Conservation (phyloP, 2,888 invertebrate species). For the Drosophila nr. perissopoda region DNA sequence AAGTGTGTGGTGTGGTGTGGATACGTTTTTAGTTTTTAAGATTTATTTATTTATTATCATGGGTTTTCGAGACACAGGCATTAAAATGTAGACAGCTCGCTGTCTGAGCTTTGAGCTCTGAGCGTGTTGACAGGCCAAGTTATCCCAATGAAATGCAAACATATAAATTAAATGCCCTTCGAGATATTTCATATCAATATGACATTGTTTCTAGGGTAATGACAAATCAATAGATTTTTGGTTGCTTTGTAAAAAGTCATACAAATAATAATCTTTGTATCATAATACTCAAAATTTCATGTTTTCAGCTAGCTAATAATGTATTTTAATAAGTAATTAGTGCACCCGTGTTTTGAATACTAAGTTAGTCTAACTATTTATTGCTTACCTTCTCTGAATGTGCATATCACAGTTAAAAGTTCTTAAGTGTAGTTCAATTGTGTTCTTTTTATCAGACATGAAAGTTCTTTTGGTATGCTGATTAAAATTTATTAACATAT, state of each 20-base stretch:
- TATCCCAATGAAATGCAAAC: constrained; percentile 27
- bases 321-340: not conserved
- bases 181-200: constrained; percentile 25
- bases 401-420: not conserved
- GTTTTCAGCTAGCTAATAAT: not conserved
- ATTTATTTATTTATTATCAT: constrained; percentile 39
- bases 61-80: constrained; percentile 2
- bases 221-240: constrained; percentile 15
- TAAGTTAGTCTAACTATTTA: not conserved
- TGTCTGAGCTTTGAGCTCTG: constrained; percentile 20
- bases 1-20: not conserved
- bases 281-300: not conserved
- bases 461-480: constrained; percentile 18
- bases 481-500: constrained; percentile 44
- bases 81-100: constrained; percentile 37
- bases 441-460: constrained; percentile 23
- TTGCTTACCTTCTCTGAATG: not conserved
- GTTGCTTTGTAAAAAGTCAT: not conserved
- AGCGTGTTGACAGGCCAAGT: constrained; percentile 34
- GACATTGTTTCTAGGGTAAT: constrained; percentile 10
- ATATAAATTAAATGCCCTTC: constrained; percentile 33
- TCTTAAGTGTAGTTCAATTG: constrained; percentile 15
- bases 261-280: not conserved
- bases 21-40: not conserved
- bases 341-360: not conserved